These are phyloP conservation scores for Globia sparganii DNA, from an alignment of 2,888 invertebrate species.

Conservation along the genomic window DNA sequence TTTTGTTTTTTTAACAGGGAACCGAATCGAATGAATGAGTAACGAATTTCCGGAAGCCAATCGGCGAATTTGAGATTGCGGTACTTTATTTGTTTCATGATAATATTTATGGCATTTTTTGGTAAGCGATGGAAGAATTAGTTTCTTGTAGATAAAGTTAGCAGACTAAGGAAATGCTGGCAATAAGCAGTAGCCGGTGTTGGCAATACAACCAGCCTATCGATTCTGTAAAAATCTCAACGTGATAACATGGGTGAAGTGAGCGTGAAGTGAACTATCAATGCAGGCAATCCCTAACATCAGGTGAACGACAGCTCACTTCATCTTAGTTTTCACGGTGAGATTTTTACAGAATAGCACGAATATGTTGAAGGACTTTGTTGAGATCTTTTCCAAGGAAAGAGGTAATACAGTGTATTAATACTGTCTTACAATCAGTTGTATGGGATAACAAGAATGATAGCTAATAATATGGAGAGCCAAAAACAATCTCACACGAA, in stretches of 20 bases:
- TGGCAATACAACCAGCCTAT: too few species aligned
- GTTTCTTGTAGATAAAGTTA: neutral
- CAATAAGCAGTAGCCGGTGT: neutral
- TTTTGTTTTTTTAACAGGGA: conserved; percentile 14
- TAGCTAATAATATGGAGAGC: neutral
- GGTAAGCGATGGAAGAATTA: conserved; percentile 20
- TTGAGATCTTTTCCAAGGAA: neutral
- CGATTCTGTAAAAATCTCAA: too few species aligned
- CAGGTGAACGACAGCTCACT: too few species aligned
- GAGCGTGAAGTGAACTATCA: too few species aligned
- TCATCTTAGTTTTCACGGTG: too few species aligned
- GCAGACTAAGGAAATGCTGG: neutral
- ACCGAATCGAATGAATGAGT: conserved; percentile 30
- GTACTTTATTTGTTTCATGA: conserved; percentile 1
- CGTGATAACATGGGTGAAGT: too few species aligned
- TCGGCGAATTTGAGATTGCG: conserved; percentile 15
- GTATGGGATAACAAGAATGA: neutral
- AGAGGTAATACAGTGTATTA: neutral
- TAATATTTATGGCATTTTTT: neutral
- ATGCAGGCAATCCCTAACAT: too few species aligned
- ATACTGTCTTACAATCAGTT: neutral
- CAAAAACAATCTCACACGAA: neutral
- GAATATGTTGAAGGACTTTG: neutral
- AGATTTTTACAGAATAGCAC: too few species aligned
- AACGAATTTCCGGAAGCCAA: conserved; percentile 37